Conservation (phyloP, 2,797 vertebrate genomes). For the Acipenser transmontanus region DNA sequence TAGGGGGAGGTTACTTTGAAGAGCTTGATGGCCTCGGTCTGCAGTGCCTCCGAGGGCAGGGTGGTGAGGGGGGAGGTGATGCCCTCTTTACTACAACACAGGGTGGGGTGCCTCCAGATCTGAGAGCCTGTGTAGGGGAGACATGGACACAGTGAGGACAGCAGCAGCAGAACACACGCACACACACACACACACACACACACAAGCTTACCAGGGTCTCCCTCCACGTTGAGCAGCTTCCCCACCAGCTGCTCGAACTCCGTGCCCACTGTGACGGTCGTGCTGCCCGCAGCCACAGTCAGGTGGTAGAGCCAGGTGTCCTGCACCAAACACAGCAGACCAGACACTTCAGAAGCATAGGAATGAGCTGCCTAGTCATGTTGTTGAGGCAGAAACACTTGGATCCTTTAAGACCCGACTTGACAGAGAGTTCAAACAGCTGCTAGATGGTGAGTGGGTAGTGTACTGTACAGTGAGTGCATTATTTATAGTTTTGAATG, state of each 20-base stretch:
- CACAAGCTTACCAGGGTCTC: conserved; percentile 72
- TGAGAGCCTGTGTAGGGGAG: conserved; percentile 64
- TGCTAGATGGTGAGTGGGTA: no score
- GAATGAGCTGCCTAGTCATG: not conserved
- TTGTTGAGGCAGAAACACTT: not conserved
- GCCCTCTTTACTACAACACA: conserved; percentile 93
- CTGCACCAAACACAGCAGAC: conserved; percentile 50
- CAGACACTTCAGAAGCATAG: conserved; percentile 3
- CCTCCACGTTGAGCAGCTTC: conserved; percentile 79
- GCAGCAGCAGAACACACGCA: not conserved
- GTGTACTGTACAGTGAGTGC: no score
- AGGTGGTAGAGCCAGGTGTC: conserved; percentile 91
- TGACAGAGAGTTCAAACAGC: no score
- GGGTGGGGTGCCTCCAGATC: conserved; percentile 80
- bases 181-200: not conserved
- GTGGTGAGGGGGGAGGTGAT: conserved; percentile 84
- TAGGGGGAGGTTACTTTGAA: conserved; percentile 80
- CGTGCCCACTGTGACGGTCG: conserved; percentile 76
- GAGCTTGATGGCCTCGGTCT: conserved; percentile 93
- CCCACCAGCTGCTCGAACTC: conserved; percentile 91
- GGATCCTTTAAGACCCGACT: no score
- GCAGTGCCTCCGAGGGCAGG: conserved; percentile 87
- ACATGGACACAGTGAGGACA: not conserved
- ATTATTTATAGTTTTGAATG: no score
- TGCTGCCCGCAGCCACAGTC: conserved; percentile 79